phyloP scores from a whole-genome alignment of 2,113 vertebrate genomes.

The Pygoscelis adeliae region DNA sequence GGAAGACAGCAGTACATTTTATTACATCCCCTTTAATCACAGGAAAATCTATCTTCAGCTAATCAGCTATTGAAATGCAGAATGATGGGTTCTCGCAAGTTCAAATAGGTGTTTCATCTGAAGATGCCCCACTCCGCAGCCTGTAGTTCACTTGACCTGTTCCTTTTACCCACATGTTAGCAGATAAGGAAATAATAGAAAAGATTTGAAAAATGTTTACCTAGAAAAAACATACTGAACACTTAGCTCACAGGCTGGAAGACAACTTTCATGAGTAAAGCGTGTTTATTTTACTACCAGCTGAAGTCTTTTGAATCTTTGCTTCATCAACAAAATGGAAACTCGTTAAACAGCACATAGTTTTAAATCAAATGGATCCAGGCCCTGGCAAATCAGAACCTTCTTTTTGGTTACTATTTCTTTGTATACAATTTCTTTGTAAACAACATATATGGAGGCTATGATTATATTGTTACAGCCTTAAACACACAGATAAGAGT shows the following conservation, averaged over 20 bases:
- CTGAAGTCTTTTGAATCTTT: background rate
- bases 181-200: background rate
- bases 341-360: background rate
- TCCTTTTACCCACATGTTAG: background rate
- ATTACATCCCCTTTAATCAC: conserved; percentile 18
- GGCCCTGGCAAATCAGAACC: background rate
- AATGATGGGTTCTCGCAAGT: background rate
- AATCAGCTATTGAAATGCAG: background rate
- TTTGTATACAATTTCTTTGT: background rate
- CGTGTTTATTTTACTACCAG: background rate
- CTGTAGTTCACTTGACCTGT: background rate
- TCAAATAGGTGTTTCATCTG: background rate
- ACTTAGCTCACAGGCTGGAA: background rate
- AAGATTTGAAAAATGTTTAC: background rate
- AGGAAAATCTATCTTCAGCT: conserved; percentile 8
- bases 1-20: background rate
- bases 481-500: background rate
- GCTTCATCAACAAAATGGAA: background rate
- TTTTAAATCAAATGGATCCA: background rate
- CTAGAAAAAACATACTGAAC: background rate
- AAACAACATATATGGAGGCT: fast-evolving
- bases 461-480: background rate
- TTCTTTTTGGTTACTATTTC: background rate
- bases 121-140: background rate
- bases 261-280: background rate